These are phyloP conservation scores for Alligator sinensis DNA, from an alignment of 2,113 vertebrate species.

Conservation along the genomic window DNA sequence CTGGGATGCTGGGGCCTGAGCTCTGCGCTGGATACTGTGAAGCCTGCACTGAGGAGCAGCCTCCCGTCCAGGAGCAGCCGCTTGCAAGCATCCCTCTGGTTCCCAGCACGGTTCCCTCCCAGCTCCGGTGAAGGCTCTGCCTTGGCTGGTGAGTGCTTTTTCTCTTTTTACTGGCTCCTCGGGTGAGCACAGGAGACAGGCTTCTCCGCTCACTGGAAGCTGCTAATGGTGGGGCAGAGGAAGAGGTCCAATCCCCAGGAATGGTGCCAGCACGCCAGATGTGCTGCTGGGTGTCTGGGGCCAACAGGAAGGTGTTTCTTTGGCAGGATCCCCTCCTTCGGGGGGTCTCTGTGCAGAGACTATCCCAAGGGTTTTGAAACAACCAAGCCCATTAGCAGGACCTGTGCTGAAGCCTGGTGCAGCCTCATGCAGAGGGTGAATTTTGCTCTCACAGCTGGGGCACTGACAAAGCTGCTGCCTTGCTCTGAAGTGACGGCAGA, in stretches of 20 bases:
- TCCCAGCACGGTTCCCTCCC: not conserved
- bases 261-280: no score
- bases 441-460: no score
- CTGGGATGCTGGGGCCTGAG: rapidly evolving
- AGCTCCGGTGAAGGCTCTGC: not conserved
- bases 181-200: not conserved
- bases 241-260: not conserved
- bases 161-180: not conserved
- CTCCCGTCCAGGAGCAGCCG: not conserved
- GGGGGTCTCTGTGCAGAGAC: not conserved
- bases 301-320: no score
- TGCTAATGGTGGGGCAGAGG: not conserved
- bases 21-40: not conserved
- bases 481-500: no score
- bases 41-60: rapidly evolving
- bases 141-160: not conserved
- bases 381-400: no score
- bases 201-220: not conserved
- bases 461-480: no score
- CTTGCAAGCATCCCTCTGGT: not conserved
- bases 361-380: no score
- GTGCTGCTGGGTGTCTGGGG: no score
- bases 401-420: no score
- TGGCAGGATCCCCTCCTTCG: not conserved
- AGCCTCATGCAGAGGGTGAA: no score